Base-by-base conservation (phyloP, 2,888 invertebrate genomes). In the Copidosoma aretas region DNA sequence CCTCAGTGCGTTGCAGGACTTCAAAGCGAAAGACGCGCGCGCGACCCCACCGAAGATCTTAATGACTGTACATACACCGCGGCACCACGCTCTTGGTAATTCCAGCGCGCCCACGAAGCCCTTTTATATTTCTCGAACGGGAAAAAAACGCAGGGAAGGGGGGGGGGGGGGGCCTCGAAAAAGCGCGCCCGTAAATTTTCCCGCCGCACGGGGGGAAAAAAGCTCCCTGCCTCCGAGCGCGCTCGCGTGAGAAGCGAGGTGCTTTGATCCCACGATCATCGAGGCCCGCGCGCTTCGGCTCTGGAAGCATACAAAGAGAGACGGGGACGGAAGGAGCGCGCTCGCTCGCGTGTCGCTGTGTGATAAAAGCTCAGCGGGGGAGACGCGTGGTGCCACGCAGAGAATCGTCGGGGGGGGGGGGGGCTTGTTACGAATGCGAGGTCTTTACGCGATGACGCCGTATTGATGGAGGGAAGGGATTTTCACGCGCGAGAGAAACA, bases 231-330 rank as follows among this genome's bases (percentile, higher is more conserved):
- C n/a, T 8, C 32, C 3, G 32, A 3, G 32, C 63, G 64, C 10
- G n/a, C 21, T 21, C n/a, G n/a, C 39, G 60, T 67, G 67, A 64
- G 57, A 70, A 70, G n/a, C 60, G 57, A 67, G 22, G 60, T 39
- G 14, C 66, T 67, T 70, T 70, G 63, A 70, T 67, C 64, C 70
- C 51, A 63, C 62, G 62, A 66, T 59, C 15, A 66, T 59, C 15
- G 19, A 49, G 49, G 19, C 17, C 10, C 19, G 49, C 15, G 49
- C 49, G 19, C 15, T 43, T 15, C 17, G 49, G 15, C 15, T n/a
- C 4, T 49, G 49, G 2, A n/a, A 15, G 43, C 10, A 43, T 43
- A 10, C 43, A 43, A 43, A 43, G 15, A 43, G 15, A 43, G 15
- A 19, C 17, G 49, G 4, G 49, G 49, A 19, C 32, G 32, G 32